phyloP scores from a whole-genome alignment of 2,797 vertebrate genomes.

The Thunnus albacares region DNA sequence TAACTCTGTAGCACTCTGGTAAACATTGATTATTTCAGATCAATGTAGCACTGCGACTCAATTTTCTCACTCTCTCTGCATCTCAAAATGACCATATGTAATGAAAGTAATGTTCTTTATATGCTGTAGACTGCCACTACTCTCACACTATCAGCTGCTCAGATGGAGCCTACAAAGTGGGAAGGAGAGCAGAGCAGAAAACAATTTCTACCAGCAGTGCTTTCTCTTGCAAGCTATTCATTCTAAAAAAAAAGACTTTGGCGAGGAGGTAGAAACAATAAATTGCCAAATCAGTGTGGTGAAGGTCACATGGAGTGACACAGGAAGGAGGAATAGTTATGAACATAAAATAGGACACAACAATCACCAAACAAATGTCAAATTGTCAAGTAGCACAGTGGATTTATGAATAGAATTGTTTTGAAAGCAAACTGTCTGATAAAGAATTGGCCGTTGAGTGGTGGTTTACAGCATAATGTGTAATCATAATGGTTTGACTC shows the following conservation, averaged over 20 bases:
- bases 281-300: slow-evolving; percentile 50
- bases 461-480: slow-evolving; percentile 39
- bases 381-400: slow-evolving; percentile 14
- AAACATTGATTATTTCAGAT: slow-evolving; percentile 41
- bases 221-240: slow-evolving; percentile 34
- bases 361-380: slow-evolving; percentile 55
- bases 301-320: slow-evolving; percentile 59
- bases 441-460: slow-evolving; percentile 40
- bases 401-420: slow-evolving; percentile 18
- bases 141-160: slow-evolving; percentile 34
- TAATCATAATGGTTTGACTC: slow-evolving; percentile 35
- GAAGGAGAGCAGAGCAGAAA: slow-evolving; percentile 19
- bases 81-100: slow-evolving; percentile 36
- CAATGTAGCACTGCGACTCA: slow-evolving; percentile 9
- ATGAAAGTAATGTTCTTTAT: slow-evolving; percentile 40
- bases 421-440: slow-evolving; percentile 39
- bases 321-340: slow-evolving; percentile 10
- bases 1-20: slow-evolving; percentile 35
- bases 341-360: slow-evolving; percentile 31
- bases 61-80: slow-evolving; percentile 22
- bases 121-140: slow-evolving; percentile 25
- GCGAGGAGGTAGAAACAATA: slow-evolving; percentile 51
- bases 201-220: slow-evolving; percentile 4
- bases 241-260: slow-evolving; percentile 38
- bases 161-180: slow-evolving; percentile 25